phyloP scores from a whole-genome alignment of 2,888 invertebrate genomes.

The Tetanocera ferruginea region DNA sequence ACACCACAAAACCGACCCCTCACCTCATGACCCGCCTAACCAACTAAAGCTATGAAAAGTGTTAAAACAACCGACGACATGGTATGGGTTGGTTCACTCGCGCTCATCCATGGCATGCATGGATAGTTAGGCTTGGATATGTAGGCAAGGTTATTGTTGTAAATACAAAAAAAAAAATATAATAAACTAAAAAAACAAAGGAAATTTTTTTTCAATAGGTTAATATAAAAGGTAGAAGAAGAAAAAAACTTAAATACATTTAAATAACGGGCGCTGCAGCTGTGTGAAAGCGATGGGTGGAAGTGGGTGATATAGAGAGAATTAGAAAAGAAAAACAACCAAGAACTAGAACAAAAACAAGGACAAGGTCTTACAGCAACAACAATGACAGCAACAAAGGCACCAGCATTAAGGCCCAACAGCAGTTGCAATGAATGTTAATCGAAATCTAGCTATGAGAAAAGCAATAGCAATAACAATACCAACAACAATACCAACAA shows the following conservation, averaged over 20 bases:
- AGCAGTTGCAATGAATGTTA: slow-evolving; percentile 18
- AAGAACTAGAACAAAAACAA: background rate
- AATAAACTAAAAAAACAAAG: background rate
- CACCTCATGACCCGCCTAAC: too few relatives aligned
- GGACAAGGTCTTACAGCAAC: slow-evolving; percentile 1
- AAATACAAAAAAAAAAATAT: background rate
- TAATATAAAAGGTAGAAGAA: background rate
- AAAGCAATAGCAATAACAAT: slow-evolving; percentile 10
- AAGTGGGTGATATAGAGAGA: background rate
- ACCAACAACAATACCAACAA: slow-evolving; percentile 12
- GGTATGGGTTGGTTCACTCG: too few relatives aligned
- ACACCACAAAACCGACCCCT: too few relatives aligned
- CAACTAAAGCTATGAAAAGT: too few relatives aligned
- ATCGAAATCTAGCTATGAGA: slow-evolving; percentile 23
- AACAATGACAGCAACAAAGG: background rate
- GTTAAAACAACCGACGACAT: too few relatives aligned
- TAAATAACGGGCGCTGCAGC: background rate
- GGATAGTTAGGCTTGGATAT: too few relatives aligned
- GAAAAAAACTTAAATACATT: background rate
- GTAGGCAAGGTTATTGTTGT: too few relatives aligned
- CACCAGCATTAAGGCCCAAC: background rate
- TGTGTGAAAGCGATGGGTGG: background rate
- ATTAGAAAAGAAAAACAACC: background rate
- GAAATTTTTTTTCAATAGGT: background rate
- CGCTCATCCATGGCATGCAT: too few relatives aligned